Conservation (phyloP, 2,113 vertebrate species). For the Tragelaphus buxtoni region DNA sequence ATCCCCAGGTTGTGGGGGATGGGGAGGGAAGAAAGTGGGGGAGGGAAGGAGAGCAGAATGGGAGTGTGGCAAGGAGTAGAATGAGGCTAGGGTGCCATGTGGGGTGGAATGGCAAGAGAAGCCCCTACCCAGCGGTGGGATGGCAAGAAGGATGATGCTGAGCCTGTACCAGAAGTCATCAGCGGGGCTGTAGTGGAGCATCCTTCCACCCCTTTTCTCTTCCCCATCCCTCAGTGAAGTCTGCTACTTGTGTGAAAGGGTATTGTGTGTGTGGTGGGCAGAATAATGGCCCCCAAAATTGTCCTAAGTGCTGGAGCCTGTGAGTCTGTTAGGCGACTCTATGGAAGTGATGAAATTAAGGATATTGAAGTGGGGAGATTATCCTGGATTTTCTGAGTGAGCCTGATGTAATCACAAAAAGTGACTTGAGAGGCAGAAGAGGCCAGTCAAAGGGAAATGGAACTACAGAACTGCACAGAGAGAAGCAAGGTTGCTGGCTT, state of each 20-base stretch:
- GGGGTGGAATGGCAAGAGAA: background rate
- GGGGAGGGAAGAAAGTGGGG: too few relatives aligned
- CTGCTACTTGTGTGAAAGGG: background rate
- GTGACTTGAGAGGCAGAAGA: background rate
- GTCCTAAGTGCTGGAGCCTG: background rate
- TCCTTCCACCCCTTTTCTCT: fast-evolving
- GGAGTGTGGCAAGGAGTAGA: background rate
- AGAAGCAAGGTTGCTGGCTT: background rate
- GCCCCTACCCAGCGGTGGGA: background rate
- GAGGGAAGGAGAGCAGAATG: background rate
- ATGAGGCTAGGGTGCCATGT: fast-evolving
- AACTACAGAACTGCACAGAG: background rate
- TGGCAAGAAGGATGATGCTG: background rate
- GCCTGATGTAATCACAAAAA: background rate
- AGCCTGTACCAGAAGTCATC: too few relatives aligned
- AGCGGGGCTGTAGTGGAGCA: background rate
- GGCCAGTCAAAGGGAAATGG: background rate
- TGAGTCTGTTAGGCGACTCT: background rate
- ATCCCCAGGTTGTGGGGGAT: fast-evolving
- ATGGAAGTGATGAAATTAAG: background rate
- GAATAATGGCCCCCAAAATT: background rate
- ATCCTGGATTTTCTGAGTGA: background rate
- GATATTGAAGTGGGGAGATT: background rate
- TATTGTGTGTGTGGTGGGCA: background rate
- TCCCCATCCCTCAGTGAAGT: background rate